Conservation (phyloP, 2,888 invertebrate genomes). For the Heliothis peltigera region DNA sequence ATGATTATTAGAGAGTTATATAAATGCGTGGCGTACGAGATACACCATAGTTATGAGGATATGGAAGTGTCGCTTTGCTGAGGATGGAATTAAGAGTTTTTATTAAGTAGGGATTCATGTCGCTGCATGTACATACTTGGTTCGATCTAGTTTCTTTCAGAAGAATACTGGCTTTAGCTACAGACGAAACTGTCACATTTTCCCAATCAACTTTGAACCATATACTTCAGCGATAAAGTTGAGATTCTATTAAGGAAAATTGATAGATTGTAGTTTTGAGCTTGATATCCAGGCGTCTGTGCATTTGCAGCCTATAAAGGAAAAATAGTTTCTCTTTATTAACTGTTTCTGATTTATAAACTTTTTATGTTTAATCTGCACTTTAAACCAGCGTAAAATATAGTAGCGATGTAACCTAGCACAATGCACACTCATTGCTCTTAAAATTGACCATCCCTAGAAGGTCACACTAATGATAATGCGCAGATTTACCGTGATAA, state of each 20-base stretch:
- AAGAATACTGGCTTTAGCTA: not conserved
- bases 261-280: too few species aligned
- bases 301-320: too few species aligned
- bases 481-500: slow-evolving; percentile 49
- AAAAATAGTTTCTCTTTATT: too few species aligned
- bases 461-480: slow-evolving; percentile 57
- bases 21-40: slow-evolving; percentile 56
- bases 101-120: slow-evolving; percentile 31
- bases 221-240: too few species aligned
- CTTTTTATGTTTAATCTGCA: not conserved
- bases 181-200: too few species aligned
- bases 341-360: too few species aligned
- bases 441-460: slow-evolving; percentile 29
- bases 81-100: slow-evolving; percentile 40
- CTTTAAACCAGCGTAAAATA: slow-evolving; percentile 18
- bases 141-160: not conserved
- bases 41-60: slow-evolving; percentile 50
- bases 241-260: too few species aligned
- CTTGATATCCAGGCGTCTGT: too few species aligned
- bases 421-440: slow-evolving; percentile 29
- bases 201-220: too few species aligned
- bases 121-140: slow-evolving; percentile 9
- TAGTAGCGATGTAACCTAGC: slow-evolving; percentile 14
- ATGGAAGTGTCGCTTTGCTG: slow-evolving; percentile 40
- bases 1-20: slow-evolving; percentile 73